Conservation (phyloP, 2,888 invertebrate genomes). For the Heliconius cydno region DNA sequence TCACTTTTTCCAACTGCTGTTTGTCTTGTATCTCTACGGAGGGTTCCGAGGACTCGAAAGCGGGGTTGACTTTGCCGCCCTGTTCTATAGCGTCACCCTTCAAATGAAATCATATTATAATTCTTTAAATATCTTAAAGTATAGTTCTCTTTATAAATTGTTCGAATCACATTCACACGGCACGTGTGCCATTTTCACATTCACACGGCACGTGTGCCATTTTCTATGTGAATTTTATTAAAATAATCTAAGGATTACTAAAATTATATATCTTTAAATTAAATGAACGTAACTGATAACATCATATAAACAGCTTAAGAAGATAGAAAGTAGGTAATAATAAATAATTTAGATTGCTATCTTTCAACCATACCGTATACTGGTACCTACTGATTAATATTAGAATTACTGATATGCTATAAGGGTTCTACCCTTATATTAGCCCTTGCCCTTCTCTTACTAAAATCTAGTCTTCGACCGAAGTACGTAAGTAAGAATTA, state of each 20-base stretch:
- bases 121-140: background rate
- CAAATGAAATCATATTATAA: background rate
- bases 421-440: background rate
- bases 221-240: background rate
- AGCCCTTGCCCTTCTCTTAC: background rate
- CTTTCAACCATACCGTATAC: background rate
- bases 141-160: too few species aligned
- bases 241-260: background rate
- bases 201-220: background rate
- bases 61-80: slow-evolving; percentile 29
- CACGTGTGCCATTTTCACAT: too few species aligned
- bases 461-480: background rate
- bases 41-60: slow-evolving; percentile 33
- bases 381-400: background rate
- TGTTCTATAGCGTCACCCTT: slow-evolving; percentile 9
- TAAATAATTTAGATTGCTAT: slow-evolving; percentile 12
- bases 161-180: too few species aligned
- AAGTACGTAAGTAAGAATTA: too few species aligned
- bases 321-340: background rate
- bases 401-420: background rate
- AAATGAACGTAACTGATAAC: background rate
- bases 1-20: background rate
- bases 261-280: slow-evolving; percentile 1
- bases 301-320: background rate
- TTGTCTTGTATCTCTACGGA: slow-evolving; percentile 24